Percentiles rank a stretch among this genome's conserved stretches.
These are phyloP conservation scores for Pitangus sulphuratus DNA, from an alignment of 2,797 vertebrate species.

Conservation along the genomic window DNA sequence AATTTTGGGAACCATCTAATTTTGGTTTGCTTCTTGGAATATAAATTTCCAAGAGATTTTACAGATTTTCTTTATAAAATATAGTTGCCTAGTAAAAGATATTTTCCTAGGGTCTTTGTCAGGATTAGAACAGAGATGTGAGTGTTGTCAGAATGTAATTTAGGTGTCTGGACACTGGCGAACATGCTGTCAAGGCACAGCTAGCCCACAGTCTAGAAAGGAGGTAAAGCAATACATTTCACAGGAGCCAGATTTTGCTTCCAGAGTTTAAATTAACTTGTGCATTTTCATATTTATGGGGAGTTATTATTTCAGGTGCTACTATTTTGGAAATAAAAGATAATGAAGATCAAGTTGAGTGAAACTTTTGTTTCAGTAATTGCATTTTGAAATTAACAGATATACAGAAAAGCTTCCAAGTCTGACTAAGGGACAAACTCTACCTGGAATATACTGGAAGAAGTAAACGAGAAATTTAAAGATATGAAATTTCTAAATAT, in stretches of 20 bases:
- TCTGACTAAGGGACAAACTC: neutral
- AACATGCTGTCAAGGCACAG: neutral
- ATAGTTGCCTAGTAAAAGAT: neutral
- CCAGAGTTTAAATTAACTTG: neutral
- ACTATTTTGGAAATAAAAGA: neutral
- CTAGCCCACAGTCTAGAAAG: neutral
- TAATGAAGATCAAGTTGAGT: neutral
- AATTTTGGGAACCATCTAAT: neutral
- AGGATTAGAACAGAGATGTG: neutral
- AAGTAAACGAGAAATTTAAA: neutral
- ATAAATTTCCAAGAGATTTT: neutral
- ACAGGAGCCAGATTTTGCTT: neutral
- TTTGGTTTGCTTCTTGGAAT: neutral
- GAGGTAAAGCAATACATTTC: neutral
- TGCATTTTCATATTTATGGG: neutral
- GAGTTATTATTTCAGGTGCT: neutral
- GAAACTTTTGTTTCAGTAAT: neutral
- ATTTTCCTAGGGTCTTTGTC: neutral
- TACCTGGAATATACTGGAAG: neutral
- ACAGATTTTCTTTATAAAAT: neutral
- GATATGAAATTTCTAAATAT: neutral
- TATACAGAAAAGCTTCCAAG: neutral
- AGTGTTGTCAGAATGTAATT: slow-evolving; percentile 13
- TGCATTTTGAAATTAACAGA: neutral
- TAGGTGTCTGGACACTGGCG: neutral